Base-by-base conservation (phyloP, 2,113 vertebrate genomes). In the Zosterops pallidus region DNA sequence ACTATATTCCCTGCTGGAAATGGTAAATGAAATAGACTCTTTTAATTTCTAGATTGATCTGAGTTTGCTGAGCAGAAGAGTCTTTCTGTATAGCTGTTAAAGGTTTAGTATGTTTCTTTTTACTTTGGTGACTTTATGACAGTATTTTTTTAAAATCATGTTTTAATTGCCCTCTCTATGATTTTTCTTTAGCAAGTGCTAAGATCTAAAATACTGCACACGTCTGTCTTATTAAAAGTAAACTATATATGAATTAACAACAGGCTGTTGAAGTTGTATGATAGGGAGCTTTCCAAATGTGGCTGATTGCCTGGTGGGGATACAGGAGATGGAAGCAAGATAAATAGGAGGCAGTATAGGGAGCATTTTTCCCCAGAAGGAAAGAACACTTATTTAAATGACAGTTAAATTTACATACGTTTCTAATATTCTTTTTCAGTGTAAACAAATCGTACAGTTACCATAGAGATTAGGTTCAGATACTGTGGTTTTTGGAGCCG, bases 371-470 rank as follows among this genome's bases (percentile, higher is more conserved):
- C 44, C 50, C 21, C 47, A 67, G 50, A 94, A 94, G 49, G 57
- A 80, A 91, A 86, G 71, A 84, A 9, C 26, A 46, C 33, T 85
- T 86, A 65, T 46, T 94, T 92, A 90, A 93, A 81, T 93, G 82
- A 80, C 75, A 88, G 85, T 60, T 94, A 81, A 86, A 93, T 96
- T 95, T 95, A 42, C 88, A 71, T 94, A 86, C 3, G 2, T 93
- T 95, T 92, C 52, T 91, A 88, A 89, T 95, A 88, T 10, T 89
- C 35, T 83, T 90, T 90, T 91, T 92, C 56, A 44, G 14, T 95
- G 67, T 96, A 96, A 95, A 94, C 94, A 96, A 94, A 90, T 93
- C 49, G 49, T 75, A 46, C 41, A 28, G 88, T 97, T 95, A 69
- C 90, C 76, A 87, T 94, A 94, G 93, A 89, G 89, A 96, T 94